Evolutionary conservation across 2,797 vertebrate genomes (phyloP).

Genomic region (Syngnathus acus): DNA sequence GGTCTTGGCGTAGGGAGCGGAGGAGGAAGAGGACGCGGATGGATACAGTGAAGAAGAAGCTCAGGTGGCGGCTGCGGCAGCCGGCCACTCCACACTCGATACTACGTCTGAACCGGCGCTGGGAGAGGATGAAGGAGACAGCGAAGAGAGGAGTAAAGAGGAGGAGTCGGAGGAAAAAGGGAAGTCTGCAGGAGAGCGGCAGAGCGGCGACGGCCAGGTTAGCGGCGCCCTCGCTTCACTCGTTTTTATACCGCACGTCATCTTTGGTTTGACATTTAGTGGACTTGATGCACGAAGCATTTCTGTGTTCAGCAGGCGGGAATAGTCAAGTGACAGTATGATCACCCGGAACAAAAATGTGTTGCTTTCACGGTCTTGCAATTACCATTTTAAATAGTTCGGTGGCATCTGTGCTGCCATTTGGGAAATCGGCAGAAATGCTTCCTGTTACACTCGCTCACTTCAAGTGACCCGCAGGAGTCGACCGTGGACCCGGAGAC

Average conservation of each 20-base stretch:
- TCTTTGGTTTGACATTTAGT: not conserved
- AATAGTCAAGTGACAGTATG: too few relatives aligned
- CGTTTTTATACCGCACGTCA: too few relatives aligned
- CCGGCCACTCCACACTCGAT: conserved; percentile 62
- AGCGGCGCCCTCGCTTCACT: conserved; percentile 14
- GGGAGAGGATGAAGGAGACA: conserved; percentile 58
- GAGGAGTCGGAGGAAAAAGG: conserved; percentile 77
- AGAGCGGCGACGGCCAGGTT: conserved; percentile 96
- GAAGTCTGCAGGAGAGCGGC: conserved; percentile 84
- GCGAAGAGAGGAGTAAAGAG: conserved; percentile 60
- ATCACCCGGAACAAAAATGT: too few relatives aligned
- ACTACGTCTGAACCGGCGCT: conserved; percentile 60
- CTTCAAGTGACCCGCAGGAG: conserved; percentile 68
- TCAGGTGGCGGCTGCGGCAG: conserved; percentile 39
- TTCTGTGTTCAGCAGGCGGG: too few relatives aligned
- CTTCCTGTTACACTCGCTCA: too few relatives aligned
- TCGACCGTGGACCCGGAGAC: conserved; percentile 90
- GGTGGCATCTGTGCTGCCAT: too few relatives aligned
- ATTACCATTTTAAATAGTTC: too few relatives aligned
- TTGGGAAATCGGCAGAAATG: too few relatives aligned
- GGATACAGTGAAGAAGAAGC: conserved; percentile 82
- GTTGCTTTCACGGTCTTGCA: too few relatives aligned
- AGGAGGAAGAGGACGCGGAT: conserved; percentile 68
- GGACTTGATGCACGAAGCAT: not conserved
- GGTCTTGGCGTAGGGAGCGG: conserved; percentile 63